Base-by-base conservation (phyloP, 2,797 vertebrate species). In the Dallia pectoralis region DNA sequence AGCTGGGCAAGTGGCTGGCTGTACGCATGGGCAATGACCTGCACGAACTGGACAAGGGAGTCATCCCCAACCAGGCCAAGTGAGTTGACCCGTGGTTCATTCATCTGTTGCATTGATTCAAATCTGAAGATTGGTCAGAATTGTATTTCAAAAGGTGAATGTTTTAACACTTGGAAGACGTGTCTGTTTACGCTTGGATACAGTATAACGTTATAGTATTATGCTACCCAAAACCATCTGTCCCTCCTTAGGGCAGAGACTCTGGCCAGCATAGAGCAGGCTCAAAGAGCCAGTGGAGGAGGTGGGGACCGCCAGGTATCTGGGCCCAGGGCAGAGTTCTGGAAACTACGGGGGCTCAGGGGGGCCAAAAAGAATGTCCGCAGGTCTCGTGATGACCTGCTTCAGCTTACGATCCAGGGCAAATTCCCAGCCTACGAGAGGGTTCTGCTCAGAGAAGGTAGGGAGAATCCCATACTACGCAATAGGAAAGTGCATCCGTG, bases 291-390 rank as follows among this genome's bases (percentile, higher is more conserved):
- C 0, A 87, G 85, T 0, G 88, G 91, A 3, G 27, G 73, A 0
- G 53, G 53, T 25, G 49, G 71, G 0, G 88, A 94, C 1, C 88
- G 82, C 1, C 92, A 90, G 16, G 71, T 81, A 12, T 83, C 95
- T 0, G 95, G 92, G 0, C 91, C 94, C 0, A 92, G 97, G 7
- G 97, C 96, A 0, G 97, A 99, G 84, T 99, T 99, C 87, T 99
- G 98, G 98, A 96, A 97, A 87, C 92, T 99, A 69, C 93, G 97
- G 16, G 97, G 98, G 4, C 93, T 99, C 74, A 89, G 97, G 4
- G 96, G 97, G 19, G 95, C 95, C 81, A 99, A 96, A 88, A 97
- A 95, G 89, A 91, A 91, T 0, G 40, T 83, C 32, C 91, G 94
- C 1, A 93, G 94, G 74, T 94, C 92, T 74, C 92, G 96, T 0